Base-by-base conservation (phyloP, 2,113 vertebrate genomes). In the Hippocampus barbouri region DNA sequence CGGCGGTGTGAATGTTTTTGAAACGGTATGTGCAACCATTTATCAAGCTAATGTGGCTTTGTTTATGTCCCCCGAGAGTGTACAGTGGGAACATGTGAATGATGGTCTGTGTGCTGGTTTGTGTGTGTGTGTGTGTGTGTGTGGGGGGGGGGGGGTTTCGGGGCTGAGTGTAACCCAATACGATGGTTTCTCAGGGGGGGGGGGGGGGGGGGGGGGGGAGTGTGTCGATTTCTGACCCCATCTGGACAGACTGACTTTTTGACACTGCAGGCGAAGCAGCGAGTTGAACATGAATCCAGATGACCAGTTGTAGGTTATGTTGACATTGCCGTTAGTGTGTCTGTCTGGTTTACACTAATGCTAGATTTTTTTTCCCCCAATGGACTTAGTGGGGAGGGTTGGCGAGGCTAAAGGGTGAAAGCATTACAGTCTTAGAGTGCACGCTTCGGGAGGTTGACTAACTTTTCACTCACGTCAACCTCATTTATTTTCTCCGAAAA, bases 171-270 rank as follows among this genome's bases (percentile, higher is more conserved):
- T 79, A 87, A 89, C 45, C 10, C 54, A 74, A 88, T 79, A 83
- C 78, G 49, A 45, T 25, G 54, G 70, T 77, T 70, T 75, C 25
- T 6, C 47, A 30, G 65, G 21, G 47, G 73, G 30, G 68, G 73
- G 30, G 68, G 73, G 30, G 68, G n/a, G 65, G 21, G 47, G 65
- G 21, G 47, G 65, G 21, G 47, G 73, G 30, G 68, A 60, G 69
- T 54, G 54, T 80, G 69, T 78, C 76, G 8, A 16, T 61, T 61
- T 80, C 74, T 85, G 80, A 83, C 74, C 79, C 85, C 75, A 83
- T 87, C 82, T 84, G 80, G 71, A 76, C 72, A 73, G 66, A 68
- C 66, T 27, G 68, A 67, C 73, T 74, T 83, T 69, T 73, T 83
- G 69, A 78, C 73, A 81, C 74, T 66, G 47, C 81, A 74, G 77